A percentile compares a stretch with the other conserved stretches of the same genome.
These are phyloP conservation scores for Cheirogaleus major DNA, from an alignment of 2,797 vertebrate species.

Conservation along the genomic window DNA sequence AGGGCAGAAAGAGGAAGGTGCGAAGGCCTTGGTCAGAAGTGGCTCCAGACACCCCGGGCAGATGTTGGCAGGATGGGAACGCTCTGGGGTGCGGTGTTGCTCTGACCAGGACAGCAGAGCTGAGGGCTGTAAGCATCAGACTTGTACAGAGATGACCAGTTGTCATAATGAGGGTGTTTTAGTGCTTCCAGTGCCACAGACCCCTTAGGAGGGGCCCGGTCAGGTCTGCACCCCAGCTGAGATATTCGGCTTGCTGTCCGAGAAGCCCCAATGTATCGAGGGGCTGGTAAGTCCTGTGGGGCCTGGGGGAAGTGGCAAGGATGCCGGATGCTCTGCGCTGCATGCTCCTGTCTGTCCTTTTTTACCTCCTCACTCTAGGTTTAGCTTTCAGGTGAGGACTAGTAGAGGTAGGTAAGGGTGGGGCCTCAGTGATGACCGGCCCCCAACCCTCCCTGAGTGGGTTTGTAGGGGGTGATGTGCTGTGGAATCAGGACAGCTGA, in stretches of 20 bases:
- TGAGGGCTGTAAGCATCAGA: too few relatives aligned
- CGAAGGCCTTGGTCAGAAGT: background rate
- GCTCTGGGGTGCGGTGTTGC: background rate
- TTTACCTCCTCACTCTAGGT: background rate
- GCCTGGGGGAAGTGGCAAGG: background rate
- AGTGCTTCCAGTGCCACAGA: background rate
- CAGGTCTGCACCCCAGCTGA: background rate
- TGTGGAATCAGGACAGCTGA: background rate
- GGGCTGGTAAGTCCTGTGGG: background rate
- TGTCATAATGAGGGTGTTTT: background rate
- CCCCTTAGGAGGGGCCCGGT: background rate
- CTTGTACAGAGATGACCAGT: background rate
- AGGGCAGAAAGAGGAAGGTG: background rate
- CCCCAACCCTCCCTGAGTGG: background rate
- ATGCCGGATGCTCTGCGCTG: background rate
- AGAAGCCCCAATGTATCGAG: background rate
- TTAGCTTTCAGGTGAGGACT: background rate
- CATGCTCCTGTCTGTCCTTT: background rate
- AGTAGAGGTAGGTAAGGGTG: background rate
- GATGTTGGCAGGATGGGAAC: background rate
- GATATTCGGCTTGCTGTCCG: background rate
- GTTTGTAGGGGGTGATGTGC: background rate
- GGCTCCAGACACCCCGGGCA: background rate
- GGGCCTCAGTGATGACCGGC: background rate
- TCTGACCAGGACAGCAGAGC: accelerated